Conservation (phyloP, 1,140 invertebrate genomes). For the Leptoteleia sp. region DNA sequence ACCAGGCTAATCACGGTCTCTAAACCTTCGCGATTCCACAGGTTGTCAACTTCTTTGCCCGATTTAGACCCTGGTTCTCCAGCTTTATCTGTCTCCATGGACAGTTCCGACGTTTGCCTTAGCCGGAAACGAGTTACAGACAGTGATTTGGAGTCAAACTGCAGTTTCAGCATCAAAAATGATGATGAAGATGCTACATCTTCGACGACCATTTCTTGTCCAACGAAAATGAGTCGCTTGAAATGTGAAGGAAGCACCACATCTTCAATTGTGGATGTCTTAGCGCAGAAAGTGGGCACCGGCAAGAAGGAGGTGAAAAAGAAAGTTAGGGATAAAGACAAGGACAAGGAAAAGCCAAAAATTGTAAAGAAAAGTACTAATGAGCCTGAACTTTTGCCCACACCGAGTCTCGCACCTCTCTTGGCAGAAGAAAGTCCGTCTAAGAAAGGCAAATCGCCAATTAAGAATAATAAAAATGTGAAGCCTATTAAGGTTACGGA, state of each 20-base stretch:
- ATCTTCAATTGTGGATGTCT: conserved; percentile 84
- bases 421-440: conserved; percentile 71
- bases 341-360: conserved; percentile 66
- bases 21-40: conserved; percentile 82
- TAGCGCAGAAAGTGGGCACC: conserved; percentile 84
- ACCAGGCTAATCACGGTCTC: conserved; percentile 88
- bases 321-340: conserved; percentile 78
- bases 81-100: conserved; percentile 83
- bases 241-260: conserved; percentile 71
- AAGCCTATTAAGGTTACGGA: conserved; percentile 83
- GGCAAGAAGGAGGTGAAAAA: conserved; percentile 83
- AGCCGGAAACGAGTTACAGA: conserved; percentile 80
- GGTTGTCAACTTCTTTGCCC: conserved; percentile 87
- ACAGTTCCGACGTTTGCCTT: conserved; percentile 77
- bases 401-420: conserved; percentile 77
- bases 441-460: conserved; percentile 80
- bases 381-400: conserved; percentile 84
- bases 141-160: conserved; percentile 86
- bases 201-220: conserved; percentile 82
- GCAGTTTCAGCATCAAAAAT: conserved; percentile 84
- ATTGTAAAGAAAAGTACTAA: conserved; percentile 71
- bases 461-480: conserved; percentile 79
- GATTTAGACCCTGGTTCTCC: conserved; percentile 88
- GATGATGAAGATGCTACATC: conserved; percentile 86
- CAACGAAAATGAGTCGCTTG: conserved; percentile 74